Evolutionary conservation across 2,888 invertebrate species (phyloP), one percentile per base, ranked within the genome.

Genomic region (Melanostoma mellinum): DNA sequence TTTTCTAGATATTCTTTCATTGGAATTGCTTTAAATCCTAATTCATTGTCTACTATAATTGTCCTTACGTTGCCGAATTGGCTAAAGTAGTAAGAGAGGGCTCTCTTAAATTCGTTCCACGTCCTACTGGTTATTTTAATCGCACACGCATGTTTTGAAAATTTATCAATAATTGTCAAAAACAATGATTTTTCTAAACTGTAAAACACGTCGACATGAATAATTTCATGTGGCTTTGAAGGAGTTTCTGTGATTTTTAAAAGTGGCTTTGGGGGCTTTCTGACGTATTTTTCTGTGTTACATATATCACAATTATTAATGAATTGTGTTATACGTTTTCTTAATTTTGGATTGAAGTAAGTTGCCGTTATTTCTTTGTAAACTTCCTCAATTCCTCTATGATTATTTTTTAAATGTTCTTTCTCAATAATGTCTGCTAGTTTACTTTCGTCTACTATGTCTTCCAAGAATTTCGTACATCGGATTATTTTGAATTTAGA

Each of bases 141-240:
- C 6, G 87, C 87, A 55, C 71, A 85, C 3, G 80, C 86, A 53
- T 85, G 85, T 75, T 86, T 86, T 6, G 86, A 73, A 48, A 88
- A 88, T 40, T 86, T 79, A 32, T 88, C 87, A 2, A 87, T 81
- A 2, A 87, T 80, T 8, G 86, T 87, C 10, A 87, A 4, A 36
- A 86, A 87, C n/a, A 2, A 85, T 2, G 68, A 38, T 55, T 86
- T 85, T 33, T 78, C 36, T 6, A 86, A 60, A 2, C 46, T 75
- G 32, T 74, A 82, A 42, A 86, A 88, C 1, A 86, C 84, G 61
- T 87, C 87, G 2, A 87, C 42, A 58, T 87, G 87, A 9, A 88
- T 53, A 4, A 86, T 85, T 74, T 88, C 86, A 4, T 85, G 75
- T 1, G 88, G 88, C 75, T 78, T 86, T 0, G 32, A 58, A 3